These are phyloP conservation scores for Petroica traversi DNA, from an alignment of 2,113 vertebrate species.

Conservation along the genomic window DNA sequence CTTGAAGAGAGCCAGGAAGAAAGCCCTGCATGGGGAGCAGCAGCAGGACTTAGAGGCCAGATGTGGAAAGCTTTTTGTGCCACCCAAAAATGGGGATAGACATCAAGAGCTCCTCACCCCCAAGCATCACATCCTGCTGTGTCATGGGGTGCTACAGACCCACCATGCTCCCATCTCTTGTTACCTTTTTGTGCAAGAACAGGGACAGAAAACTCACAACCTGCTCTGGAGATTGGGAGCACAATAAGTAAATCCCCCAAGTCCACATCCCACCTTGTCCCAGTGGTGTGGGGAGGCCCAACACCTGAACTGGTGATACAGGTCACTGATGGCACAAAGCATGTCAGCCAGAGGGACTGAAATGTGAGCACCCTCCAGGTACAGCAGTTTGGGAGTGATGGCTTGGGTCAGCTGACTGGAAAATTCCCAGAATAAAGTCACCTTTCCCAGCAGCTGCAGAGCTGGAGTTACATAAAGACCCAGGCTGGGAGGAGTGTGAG, in stretches of 20 bases:
- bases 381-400: background rate
- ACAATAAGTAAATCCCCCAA: background rate
- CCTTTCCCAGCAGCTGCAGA: conserved; percentile 44
- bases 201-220: background rate
- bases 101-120: background rate
- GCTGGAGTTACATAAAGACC: conserved; percentile 8
- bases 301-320: background rate
- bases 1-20: conserved; percentile 93
- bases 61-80: background rate
- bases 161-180: rapidly evolving
- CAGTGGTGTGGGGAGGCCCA: background rate
- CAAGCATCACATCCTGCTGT: background rate
- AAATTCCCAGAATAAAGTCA: conserved; percentile 62
- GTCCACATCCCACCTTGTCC: background rate
- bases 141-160: rapidly evolving
- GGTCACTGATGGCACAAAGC: background rate
- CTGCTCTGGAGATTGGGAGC: background rate
- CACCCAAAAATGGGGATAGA: rapidly evolving
- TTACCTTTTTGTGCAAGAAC: background rate
- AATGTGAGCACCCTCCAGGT: conserved; percentile 25
- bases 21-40: conserved; percentile 77
- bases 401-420: conserved; percentile 46
- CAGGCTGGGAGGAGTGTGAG: background rate
- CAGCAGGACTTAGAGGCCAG: background rate
- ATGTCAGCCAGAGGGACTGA: background rate